Conservation (phyloP, 2,888 invertebrate species). For the Phalera bucephala region DNA sequence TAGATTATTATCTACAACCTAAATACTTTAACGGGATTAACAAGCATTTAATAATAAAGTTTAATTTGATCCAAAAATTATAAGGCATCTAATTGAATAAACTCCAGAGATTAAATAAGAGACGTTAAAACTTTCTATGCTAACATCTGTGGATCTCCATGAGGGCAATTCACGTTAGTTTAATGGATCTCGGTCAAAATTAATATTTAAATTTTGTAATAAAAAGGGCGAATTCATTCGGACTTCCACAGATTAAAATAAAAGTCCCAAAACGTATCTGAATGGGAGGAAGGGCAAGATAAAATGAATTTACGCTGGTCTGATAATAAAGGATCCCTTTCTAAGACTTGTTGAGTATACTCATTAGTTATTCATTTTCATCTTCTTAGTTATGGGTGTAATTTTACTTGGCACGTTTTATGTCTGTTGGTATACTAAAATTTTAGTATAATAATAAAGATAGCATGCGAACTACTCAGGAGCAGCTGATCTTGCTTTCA, state of each 20-base stretch:
- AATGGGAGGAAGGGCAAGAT: constrained; percentile 35
- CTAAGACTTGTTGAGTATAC: constrained; percentile 61
- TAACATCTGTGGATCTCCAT: constrained; percentile 9
- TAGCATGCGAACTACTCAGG: constrained; percentile 27
- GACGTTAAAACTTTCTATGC: constrained; percentile 18
- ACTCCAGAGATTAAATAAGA: constrained; percentile 20
- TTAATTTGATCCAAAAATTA: too few relatives aligned
- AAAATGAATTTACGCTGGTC: constrained; percentile 42
- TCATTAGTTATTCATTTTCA: constrained; percentile 75
- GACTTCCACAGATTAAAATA: constrained; percentile 43
- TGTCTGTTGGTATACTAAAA: constrained; percentile 42
- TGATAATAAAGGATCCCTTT: constrained; percentile 60
- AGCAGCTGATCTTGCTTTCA: constrained; percentile 27
- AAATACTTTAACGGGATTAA: too few relatives aligned
- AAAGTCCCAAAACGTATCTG: constrained; percentile 32
- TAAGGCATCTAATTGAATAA: too few relatives aligned
- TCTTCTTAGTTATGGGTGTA: constrained; percentile 59
- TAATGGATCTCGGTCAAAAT: constrained; percentile 22
- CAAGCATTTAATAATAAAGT: too few relatives aligned
- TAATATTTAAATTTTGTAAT: constrained; percentile 33
- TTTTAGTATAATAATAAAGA: constrained; percentile 38
- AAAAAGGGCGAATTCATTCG: constrained; percentile 35
- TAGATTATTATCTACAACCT: too few relatives aligned
- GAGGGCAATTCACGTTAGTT: constrained; percentile 14
- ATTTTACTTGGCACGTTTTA: constrained; percentile 52